phyloP scores from a whole-genome alignment of 2,888 invertebrate species.

The Petrolisthes manimaculis region DNA sequence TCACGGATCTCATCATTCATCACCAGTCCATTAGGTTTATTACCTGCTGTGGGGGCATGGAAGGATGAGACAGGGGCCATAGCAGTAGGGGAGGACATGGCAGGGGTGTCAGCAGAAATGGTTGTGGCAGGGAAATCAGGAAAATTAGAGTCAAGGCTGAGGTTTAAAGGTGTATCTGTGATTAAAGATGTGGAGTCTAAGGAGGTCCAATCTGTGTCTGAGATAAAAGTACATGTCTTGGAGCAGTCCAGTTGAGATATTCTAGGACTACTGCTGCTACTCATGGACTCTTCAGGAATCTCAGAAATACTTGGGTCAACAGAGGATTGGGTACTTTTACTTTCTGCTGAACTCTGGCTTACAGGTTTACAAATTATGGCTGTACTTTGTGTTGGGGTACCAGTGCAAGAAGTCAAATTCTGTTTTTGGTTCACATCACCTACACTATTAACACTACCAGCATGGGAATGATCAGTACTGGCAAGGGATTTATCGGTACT shows the following conservation, averaged over 20 bases:
- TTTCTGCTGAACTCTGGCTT: background rate
- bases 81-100: background rate
- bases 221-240: background rate
- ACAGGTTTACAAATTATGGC: background rate
- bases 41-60: conserved; percentile 17
- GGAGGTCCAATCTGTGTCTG: background rate
- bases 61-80: background rate
- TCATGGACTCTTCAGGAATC: background rate
- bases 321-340: background rate
- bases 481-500: conserved; percentile 1
- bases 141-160: background rate
- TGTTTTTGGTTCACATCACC: background rate
- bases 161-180: background rate
- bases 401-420: background rate
- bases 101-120: background rate
- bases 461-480: background rate
- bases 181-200: background rate
- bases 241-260: background rate
- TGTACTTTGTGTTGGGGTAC: background rate
- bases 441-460: background rate
- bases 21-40: conserved; percentile 75
- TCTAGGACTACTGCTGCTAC: conserved; percentile 3
- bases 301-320: background rate
- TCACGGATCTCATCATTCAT: conserved; percentile 86
- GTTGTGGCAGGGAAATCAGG: background rate